Base-by-base conservation (phyloP, 2,888 invertebrate species). In the Capitulum mitella region DNA sequence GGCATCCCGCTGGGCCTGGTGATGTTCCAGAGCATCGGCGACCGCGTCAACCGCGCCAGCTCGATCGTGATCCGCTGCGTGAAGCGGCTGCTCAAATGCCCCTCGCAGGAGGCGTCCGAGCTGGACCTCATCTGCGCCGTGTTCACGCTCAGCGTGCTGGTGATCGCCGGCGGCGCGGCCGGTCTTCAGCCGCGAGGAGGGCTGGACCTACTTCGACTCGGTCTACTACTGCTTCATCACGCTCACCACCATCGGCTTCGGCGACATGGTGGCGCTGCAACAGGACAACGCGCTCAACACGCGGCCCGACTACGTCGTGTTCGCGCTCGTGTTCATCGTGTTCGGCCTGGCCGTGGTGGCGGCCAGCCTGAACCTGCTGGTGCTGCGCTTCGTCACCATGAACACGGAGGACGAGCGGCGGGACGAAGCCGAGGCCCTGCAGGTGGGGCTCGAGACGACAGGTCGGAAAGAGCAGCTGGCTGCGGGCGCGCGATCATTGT, bases 211-310 rank as follows among this genome's bases (percentile, higher is more conserved):
- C 86, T 96, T 97, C 84, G 95, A 97, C 85, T 94, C 97, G 84
- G 95, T 98, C 85, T 98, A 98, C 85, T 99, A 98, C 86, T 99
- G 98, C 85, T 98, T 98, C 85, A 97, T 99, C n/a, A 99, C 98
- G 0, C 89, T 98, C 61, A 98, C 97, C 3, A 99, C 98, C 10
- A 98, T 98, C 82, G 97, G 89, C 2, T 89, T 89, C 82, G 89
- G 89, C 16, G 89, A 89, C 82, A 89, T 86, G 82, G 89, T 89
- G 43, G 89, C 89, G 3, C 89, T 91, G 54, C 89, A 97, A 91
- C 97, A 98, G 84, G 95, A 98, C 84, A 93, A 96, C 86, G 97
- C 97, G 0, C 87, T 98, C 78, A 94, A 95, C 82, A 92, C 92
- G 83, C 93, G 96, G 85, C 98, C 98, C 0, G 96, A 98, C 78